Conservation (phyloP, 2,888 invertebrate species). For the Mesoligia furuncula region DNA sequence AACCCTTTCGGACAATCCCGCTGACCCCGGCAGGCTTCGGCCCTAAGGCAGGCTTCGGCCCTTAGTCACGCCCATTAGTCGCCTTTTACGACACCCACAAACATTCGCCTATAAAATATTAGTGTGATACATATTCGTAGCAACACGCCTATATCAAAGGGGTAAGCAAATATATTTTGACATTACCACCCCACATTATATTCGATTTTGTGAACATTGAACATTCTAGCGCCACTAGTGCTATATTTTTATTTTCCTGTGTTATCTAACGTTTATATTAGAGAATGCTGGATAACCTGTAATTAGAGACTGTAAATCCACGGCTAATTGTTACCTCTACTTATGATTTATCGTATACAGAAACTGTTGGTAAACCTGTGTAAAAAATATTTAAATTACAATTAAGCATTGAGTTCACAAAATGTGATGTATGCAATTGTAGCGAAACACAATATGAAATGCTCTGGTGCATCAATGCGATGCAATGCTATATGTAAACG, state of each 20-base stretch:
- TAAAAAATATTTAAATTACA: background rate
- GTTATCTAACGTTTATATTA: background rate
- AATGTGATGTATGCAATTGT: background rate
- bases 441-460: background rate
- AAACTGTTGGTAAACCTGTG: background rate
- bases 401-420: background rate
- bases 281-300: background rate
- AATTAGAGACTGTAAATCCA: too few species aligned
- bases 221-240: background rate
- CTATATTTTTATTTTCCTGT: background rate
- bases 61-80: too few species aligned
- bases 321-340: too few species aligned
- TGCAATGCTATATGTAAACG: conserved; percentile 16
- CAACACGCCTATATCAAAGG: background rate
- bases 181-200: background rate
- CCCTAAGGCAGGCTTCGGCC: too few species aligned
- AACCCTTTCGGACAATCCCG: too few species aligned
- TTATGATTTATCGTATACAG: background rate
- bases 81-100: too few species aligned
- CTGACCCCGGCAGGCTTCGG: too few species aligned
- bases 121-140: too few species aligned
- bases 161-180: background rate
- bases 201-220: background rate
- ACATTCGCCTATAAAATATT: too few species aligned
- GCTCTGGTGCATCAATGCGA: background rate